Conservation (phyloP, 2,888 invertebrate genomes). For the Operophtera brumata region DNA sequence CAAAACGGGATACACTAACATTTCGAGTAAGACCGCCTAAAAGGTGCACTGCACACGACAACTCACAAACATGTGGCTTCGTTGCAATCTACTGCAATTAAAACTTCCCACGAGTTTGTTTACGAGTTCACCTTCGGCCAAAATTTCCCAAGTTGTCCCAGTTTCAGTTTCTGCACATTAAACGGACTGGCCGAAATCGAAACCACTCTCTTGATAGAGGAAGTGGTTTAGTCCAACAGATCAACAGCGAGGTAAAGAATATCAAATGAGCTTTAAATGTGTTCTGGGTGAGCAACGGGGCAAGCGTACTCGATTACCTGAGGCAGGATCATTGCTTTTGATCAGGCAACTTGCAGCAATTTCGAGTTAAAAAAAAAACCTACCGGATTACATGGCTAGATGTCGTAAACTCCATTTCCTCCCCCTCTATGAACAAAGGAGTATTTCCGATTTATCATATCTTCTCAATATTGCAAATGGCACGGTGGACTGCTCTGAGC, state of each 20-base stretch:
- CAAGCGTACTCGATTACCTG: too few species aligned
- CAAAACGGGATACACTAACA: background rate
- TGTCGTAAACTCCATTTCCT: too few species aligned
- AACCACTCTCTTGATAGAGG: background rate
- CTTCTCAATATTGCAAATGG: too few species aligned
- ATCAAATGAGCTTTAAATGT: too few species aligned
- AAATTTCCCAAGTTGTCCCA: constrained; percentile 57
- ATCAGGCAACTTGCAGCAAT: too few species aligned
- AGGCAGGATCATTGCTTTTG: too few species aligned
- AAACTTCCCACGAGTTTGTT: constrained; percentile 68
- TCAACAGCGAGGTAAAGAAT: background rate
- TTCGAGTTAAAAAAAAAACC: too few species aligned
- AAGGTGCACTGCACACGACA: constrained; percentile 17
- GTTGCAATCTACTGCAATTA: constrained; percentile 70
- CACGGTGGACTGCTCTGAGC: too few species aligned
- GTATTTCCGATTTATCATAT: too few species aligned
- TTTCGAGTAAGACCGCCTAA: background rate
- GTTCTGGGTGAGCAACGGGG: too few species aligned
- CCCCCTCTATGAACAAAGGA: too few species aligned
- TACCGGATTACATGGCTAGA: too few species aligned
- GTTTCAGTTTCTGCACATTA: constrained; percentile 38
- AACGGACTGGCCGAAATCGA: background rate
- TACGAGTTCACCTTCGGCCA: constrained; percentile 70
- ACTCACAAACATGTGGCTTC: constrained; percentile 45
- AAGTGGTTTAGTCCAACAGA: background rate